These are phyloP conservation scores for Decapterus maruadsi DNA, from an alignment of 2,797 vertebrate species.

Conservation along the genomic window DNA sequence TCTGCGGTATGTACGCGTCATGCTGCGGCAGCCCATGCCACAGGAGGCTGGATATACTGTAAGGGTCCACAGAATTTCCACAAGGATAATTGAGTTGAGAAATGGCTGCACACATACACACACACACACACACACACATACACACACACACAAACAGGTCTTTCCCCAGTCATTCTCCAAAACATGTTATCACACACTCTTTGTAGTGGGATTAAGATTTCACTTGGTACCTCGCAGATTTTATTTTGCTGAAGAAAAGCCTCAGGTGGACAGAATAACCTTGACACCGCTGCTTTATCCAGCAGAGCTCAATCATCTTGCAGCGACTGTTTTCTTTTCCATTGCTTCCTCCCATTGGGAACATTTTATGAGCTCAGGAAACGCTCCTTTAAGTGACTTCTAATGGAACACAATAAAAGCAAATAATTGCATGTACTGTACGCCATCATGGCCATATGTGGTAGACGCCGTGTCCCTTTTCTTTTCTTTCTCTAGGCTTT, in stretches of 20 bases:
- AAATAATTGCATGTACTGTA: background rate
- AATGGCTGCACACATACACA: conserved; percentile 29
- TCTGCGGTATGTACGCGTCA: background rate
- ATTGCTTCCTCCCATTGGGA: background rate
- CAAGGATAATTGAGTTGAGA: conserved; percentile 39
- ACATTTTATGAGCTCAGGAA: background rate
- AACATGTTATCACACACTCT: conserved; percentile 18
- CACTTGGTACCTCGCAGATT: conserved; percentile 25
- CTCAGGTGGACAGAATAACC: conserved; percentile 25
- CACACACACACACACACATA: too few species aligned
- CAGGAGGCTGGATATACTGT: conserved; percentile 3
- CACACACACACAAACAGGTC: too few species aligned
- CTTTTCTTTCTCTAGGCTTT: conserved; percentile 1
- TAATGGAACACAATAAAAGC: background rate
- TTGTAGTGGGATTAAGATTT: conserved; percentile 46
- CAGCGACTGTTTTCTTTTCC: background rate
- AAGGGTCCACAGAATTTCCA: conserved; percentile 17
- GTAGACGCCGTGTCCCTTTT: background rate
- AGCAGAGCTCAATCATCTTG: conserved; percentile 5
- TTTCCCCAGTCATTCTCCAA: conserved; percentile 21
- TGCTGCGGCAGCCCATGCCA: conserved; percentile 14
- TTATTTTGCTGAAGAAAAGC: conserved; percentile 21
- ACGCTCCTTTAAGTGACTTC: background rate
- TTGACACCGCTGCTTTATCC: conserved; percentile 4
- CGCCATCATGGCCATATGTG: background rate